Evolutionary conservation across 2,888 invertebrate species (phyloP), one percentile per base, ranked within the genome.

Genomic region (Volucella inflata): DNA sequence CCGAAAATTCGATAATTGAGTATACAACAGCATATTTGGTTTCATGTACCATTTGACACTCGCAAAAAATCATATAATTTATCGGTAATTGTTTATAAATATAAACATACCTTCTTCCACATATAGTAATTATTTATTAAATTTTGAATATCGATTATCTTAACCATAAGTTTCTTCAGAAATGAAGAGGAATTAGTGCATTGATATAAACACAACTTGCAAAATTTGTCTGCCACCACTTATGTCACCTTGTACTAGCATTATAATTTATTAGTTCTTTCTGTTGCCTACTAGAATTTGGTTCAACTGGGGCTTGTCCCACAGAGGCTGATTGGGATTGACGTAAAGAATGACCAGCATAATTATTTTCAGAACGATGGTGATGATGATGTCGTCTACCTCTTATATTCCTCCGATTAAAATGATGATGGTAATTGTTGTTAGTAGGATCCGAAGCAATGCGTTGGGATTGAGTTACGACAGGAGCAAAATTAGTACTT

Each of bases 221-320:
- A 17, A 78, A 40, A 50, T 40, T 50, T 42, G 46, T 42, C 8
- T 11, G 77, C 74, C 77, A 87, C 87, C 87, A 89, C 91, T 90
- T 90, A 89, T 90, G 91, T 92, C 91, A 92, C 91, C 91, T 92
- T 89, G 89, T 89, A 89, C 89, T 90, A 30, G 89, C 88, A 59
- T 88, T 89, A 71, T 90, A 89, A 87, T 91, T 89, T 64, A 89
- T 87, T 57, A 90, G 88, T 21, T 89, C 89, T 89, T 91, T 91
- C 81, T 90, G 87, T 75, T 91, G 91, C 77, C 91, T 91, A 87
- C 89, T 89, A 59, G 87, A 80, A 46, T 82, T 87, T 10, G 88
- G 87, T 8, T 88, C 87, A 3, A 67, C 8, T 40, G 79, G 2
- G 62, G 74, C 12, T 67, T 88, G 71, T 75, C 67, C 44, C 16